These are phyloP conservation scores for Megamerina dolium DNA, from an alignment of 2,888 invertebrate genomes.

Conservation along the genomic window DNA sequence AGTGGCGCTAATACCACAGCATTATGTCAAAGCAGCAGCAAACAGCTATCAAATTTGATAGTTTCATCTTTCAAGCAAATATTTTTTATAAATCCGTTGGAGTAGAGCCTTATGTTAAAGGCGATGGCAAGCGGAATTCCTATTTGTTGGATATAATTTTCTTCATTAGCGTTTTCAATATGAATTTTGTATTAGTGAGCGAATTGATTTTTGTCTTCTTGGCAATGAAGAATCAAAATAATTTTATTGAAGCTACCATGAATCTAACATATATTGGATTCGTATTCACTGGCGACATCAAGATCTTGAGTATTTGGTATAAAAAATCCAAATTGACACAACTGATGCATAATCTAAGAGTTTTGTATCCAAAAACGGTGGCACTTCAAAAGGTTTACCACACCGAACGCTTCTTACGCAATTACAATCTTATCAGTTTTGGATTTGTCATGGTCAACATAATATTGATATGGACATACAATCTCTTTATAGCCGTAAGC, in stretches of 20 bases:
- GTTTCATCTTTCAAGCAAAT: conserved; percentile 30
- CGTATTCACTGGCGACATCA: conserved; percentile 32
- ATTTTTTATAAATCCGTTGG: conserved; percentile 32
- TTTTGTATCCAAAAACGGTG: conserved; percentile 28
- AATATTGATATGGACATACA: conserved; percentile 38
- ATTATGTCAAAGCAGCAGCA: neutral
- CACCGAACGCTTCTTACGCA: conserved; percentile 13
- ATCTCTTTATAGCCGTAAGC: conserved; percentile 30
- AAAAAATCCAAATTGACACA: conserved; percentile 25
- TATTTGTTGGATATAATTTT: conserved; percentile 20
- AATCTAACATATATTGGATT: conserved; percentile 36
- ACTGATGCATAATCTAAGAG: conserved; percentile 26
- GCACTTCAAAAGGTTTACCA: conserved; percentile 23
- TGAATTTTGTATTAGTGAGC: conserved; percentile 27
- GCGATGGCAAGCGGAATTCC: conserved; percentile 5
- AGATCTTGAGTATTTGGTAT: conserved; percentile 32
- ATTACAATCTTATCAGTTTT: conserved; percentile 25
- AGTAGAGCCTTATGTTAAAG: conserved; percentile 26
- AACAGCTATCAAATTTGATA: conserved; percentile 18
- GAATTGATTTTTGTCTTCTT: conserved; percentile 33
- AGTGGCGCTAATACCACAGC: too few relatives aligned
- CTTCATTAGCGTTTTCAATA: conserved; percentile 27
- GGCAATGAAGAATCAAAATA: conserved; percentile 27
- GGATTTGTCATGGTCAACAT: conserved; percentile 32
- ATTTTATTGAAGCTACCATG: conserved; percentile 39